Evolutionary conservation across 2,888 invertebrate genomes (phyloP).

Genomic region (Papilio demoleus): DNA sequence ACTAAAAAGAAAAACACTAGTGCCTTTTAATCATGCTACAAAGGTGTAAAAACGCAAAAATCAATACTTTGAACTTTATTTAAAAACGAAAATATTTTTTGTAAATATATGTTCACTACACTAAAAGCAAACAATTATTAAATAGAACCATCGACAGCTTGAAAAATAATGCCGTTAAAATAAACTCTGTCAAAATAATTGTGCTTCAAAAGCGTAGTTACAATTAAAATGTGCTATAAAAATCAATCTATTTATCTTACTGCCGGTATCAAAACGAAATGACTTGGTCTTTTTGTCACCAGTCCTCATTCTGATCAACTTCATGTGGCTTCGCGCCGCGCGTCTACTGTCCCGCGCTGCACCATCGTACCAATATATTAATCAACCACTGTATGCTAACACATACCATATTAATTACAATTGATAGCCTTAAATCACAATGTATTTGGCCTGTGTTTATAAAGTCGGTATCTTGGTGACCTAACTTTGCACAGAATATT

Average conservation of each 20-base stretch:
- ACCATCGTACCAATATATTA: conserved; percentile 57
- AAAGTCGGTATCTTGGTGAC: not conserved
- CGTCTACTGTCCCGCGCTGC: conserved; percentile 76
- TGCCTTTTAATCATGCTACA: conserved; percentile 28
- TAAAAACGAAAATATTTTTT: not conserved
- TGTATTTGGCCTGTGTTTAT: not conserved
- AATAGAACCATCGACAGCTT: conserved; percentile 22
- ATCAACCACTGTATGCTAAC: conserved; percentile 45
- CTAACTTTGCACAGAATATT: not conserved
- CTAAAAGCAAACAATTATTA: conserved; percentile 22
- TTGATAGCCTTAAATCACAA: not conserved
- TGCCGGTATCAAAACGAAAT: conserved; percentile 86
- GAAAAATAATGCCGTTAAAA: conserved; percentile 7
- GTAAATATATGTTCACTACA: not conserved
- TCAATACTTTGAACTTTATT: not conserved
- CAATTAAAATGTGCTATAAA: conserved; percentile 44
- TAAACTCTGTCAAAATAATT: conserved; percentile 18
- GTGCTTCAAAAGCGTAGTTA: conserved; percentile 35
- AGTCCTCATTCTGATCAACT: conserved; percentile 86
- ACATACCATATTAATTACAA: conserved; percentile 19
- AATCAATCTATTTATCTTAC: conserved; percentile 67
- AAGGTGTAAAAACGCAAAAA: conserved; percentile 17
- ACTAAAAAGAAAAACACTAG: not conserved
- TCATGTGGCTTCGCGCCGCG: conserved; percentile 84
- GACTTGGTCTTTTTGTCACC: conserved; percentile 82